Evolutionary conservation across 2,888 invertebrate species (phyloP).

Genomic region (Apamea epomidion): DNA sequence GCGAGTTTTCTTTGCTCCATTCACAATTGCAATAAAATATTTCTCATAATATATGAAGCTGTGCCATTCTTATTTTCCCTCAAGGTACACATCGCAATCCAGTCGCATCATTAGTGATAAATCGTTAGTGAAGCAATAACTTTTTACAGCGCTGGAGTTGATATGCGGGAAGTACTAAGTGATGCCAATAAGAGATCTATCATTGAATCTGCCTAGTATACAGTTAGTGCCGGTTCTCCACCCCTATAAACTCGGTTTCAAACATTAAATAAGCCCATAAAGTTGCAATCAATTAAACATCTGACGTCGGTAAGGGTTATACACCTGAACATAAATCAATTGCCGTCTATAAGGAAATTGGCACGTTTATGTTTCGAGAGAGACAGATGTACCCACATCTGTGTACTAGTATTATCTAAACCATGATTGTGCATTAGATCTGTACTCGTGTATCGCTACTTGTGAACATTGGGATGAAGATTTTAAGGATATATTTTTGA

Average conservation of each 20-base stretch:
- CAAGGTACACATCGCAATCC: constrained; percentile 44
- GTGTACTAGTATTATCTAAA: constrained; percentile 31
- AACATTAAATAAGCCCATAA: constrained; percentile 73
- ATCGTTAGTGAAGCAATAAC: constrained; percentile 72
- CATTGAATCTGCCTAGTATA: constrained; percentile 65
- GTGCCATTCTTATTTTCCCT: constrained; percentile 39
- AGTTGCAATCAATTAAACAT: constrained; percentile 73
- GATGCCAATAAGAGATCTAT: constrained; percentile 68
- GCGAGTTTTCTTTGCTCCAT: constrained; percentile 29
- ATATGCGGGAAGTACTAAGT: constrained; percentile 71
- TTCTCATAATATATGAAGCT: constrained; percentile 14
- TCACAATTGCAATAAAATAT: constrained; percentile 40
- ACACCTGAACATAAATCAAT: constrained; percentile 71
- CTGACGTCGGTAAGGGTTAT: constrained; percentile 65
- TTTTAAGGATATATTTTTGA: not conserved
- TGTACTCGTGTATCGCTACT: constrained; percentile 12
- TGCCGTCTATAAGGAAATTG: constrained; percentile 73
- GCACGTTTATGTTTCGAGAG: constrained; percentile 68
- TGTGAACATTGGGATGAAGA: not conserved
- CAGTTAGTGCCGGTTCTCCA: constrained; percentile 64
- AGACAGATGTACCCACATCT: constrained; percentile 20
- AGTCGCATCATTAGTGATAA: constrained; percentile 67
- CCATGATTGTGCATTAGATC: constrained; percentile 39
- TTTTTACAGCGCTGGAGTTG: constrained; percentile 69
- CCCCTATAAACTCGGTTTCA: constrained; percentile 66